Evolutionary conservation across 2,797 vertebrate species (phyloP).

Genomic region (Phoeniculus purpureus): DNA sequence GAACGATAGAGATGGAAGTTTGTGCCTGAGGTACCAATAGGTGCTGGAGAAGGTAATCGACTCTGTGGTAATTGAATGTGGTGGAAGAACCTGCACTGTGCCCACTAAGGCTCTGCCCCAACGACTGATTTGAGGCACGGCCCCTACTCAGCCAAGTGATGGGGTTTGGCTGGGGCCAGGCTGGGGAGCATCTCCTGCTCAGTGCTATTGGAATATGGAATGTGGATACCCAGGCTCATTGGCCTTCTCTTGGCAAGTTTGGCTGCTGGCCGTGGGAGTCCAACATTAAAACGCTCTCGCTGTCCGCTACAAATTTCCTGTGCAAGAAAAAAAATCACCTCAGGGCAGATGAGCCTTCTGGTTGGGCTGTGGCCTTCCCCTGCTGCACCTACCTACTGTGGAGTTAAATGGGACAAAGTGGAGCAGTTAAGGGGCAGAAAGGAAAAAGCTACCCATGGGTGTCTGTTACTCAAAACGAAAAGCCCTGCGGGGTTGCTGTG

Average conservation of each 20-base stretch:
- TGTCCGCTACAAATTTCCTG: not conserved
- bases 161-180: not conserved
- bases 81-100: not conserved
- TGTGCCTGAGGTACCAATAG: slow-evolving; percentile 43
- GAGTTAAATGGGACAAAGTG: not conserved
- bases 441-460: not conserved
- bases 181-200: fast-evolving
- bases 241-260: not conserved
- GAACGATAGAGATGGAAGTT: slow-evolving; percentile 58
- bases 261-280: not conserved
- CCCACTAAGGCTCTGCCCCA: not conserved
- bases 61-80: slow-evolving; percentile 47
- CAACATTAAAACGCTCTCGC: not conserved
- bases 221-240: not conserved
- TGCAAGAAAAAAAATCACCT: not conserved
- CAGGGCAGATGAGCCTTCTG: not conserved
- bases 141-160: not conserved
- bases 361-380: not conserved
- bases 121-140: not conserved
- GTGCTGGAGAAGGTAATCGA: slow-evolving; percentile 53
- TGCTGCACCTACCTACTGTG: fast-evolving
- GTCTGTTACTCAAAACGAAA: not conserved
- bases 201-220: fast-evolving
- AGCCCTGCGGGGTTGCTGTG: not conserved
- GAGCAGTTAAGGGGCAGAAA: not conserved